These are phyloP conservation scores for Archips crataeganus DNA, from an alignment of 2,888 invertebrate genomes.

Conservation along the genomic window DNA sequence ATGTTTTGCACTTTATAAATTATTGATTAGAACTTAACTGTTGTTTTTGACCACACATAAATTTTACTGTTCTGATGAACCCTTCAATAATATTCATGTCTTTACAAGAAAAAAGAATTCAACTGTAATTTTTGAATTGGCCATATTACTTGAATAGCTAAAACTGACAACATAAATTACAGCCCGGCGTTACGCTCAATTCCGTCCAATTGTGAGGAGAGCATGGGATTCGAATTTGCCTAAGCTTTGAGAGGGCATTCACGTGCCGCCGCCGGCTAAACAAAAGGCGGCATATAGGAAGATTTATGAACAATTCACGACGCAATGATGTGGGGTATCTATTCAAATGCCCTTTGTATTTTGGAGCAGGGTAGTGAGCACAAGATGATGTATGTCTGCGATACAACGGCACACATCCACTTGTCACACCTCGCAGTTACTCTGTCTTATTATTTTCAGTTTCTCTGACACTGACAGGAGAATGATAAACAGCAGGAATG, in stretches of 20 bases:
- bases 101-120: background rate
- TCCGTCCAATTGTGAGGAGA: conserved; percentile 59
- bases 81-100: background rate
- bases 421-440: conserved; percentile 43
- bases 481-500: conserved; percentile 12
- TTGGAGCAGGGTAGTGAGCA: conserved; percentile 65
- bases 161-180: conserved; percentile 46
- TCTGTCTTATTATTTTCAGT: conserved; percentile 20
- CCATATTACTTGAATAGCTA: conserved; percentile 21
- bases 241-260: conserved; percentile 61
- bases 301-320: conserved; percentile 82
- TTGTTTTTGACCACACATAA: background rate
- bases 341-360: conserved; percentile 74
- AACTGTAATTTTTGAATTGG: background rate
- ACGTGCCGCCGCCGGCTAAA: conserved; percentile 67
- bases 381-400: conserved; percentile 69
- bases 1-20: background rate
- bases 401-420: conserved; percentile 64
- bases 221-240: conserved; percentile 59
- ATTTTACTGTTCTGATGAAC: no score
- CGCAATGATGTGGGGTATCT: conserved; percentile 80
- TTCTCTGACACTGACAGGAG: conserved; percentile 6
- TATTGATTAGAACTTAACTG: background rate
- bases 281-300: conserved; percentile 78
- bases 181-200: conserved; percentile 46